Conservation (phyloP, 2,797 vertebrate species). For the Peromyscus attwateri region DNA sequence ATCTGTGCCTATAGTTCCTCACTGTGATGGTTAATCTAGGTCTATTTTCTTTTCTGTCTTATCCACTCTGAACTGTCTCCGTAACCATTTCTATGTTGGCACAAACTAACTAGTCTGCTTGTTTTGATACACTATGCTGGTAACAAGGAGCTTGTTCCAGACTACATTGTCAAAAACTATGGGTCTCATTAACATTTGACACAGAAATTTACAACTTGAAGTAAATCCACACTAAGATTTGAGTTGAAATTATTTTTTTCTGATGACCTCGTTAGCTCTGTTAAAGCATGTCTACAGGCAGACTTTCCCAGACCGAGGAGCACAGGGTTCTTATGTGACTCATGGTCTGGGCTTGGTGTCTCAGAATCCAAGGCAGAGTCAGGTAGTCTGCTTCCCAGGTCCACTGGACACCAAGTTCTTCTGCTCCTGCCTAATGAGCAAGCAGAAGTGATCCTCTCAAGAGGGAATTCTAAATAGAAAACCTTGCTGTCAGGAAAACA, state of each 20-base stretch:
- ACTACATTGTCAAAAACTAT: neutral
- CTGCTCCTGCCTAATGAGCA: neutral
- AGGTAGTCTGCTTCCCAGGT: neutral
- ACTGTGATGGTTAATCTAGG: neutral
- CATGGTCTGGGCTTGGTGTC: neutral
- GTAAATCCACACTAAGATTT: neutral
- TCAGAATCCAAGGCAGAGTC: neutral
- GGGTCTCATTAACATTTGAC: slow-evolving; percentile 5
- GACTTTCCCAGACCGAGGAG: neutral
- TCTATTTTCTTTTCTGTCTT: neutral
- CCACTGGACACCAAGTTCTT: neutral
- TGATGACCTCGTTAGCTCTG: neutral
- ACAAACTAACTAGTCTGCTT: neutral
- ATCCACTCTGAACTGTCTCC: neutral
- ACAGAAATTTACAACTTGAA: neutral
- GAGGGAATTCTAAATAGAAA: neutral
- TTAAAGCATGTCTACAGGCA: neutral
- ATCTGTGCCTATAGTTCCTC: neutral
- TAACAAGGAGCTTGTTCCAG: neutral
- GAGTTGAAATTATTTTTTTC: slow-evolving; percentile 26
- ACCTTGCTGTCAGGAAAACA: neutral
- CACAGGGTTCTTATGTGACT: neutral
- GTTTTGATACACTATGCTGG: neutral
- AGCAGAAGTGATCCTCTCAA: neutral
- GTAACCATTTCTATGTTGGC: neutral